Base-by-base conservation (phyloP, 2,113 vertebrate species). In the Malurus elegans region DNA sequence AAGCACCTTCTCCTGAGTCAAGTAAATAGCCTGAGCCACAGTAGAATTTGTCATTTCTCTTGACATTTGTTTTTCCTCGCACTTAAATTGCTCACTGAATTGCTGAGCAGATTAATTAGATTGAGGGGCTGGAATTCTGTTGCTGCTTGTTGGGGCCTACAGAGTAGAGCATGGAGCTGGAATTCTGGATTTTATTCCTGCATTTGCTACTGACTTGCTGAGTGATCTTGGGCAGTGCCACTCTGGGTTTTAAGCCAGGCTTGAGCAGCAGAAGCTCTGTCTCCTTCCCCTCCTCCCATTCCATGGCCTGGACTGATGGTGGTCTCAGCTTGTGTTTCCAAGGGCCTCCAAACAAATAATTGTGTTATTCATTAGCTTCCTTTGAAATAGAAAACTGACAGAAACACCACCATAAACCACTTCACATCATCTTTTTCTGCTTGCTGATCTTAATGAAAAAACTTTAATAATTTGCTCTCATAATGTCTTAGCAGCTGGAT, bases 41-140 rank as follows among this genome's bases (percentile, higher is more conserved):
- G 88, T 3, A 88, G 82, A 86, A 86, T 86, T 94, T 90, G 51
- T 60, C 88, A 71, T 47, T 95, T 89, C 50, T 91, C 61, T 79
- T 91, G 69, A 65, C 31, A 47, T 86, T 79, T 95, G 60, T 79
- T 94, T 94, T 88, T 36, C 28, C 85, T 82, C 45, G 31, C 51
- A 66, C 44, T 90, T 83, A 73, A 74, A 56, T 83, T 36, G 78
- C 36, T 75, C 48, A 40, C 86, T 60, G 60, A 86, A 73, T 83
- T 86, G 60, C 71, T 78, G 38, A 88, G 42, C 44, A 54, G 34
- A 69, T 91, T 79, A 73, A 86, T 92, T 86, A 86, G 38, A 56
- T 10, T 0, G 1, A 93, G 26, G 28, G 34, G 71, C 36, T 29
- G 4, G 24, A 86, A 23, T 48, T 76, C 65, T 79, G 17, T 18